Evolutionary conservation across 2,797 vertebrate genomes (phyloP), one percentile per base, ranked within the genome.

Genomic region (Sardinella longiceps): DNA sequence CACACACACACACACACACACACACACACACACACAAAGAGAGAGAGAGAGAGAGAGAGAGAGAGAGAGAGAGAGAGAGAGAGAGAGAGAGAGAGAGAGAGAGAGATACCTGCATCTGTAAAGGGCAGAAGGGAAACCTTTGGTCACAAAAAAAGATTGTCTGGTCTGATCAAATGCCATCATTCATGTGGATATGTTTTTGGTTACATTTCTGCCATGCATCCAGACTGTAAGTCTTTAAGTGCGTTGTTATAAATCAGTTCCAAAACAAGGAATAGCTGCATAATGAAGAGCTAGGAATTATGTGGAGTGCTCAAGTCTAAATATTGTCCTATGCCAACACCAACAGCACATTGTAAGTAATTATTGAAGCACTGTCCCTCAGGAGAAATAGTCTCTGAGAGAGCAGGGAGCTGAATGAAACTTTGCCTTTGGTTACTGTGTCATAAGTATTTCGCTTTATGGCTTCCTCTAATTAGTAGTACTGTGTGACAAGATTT

Each of bases 361-460:
- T 85, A 89, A 84, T 90, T 87, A 86, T 84, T 88, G 82, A 82
- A 89, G 83, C 80, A 80, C 81, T 77, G 23, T 86, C 82, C 84
- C 87, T 33, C 80, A 84, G 82, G 80, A 84, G 56, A 33, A 74
- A 30, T 82, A 60, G 74, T 28, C 37, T 18, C 33, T 80, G 81
- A 84, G 50, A 84, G 50, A 82, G 37, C 20, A 53, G 80, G 60
- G 83, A 77, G 82, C 66, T 60, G 74, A 84, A 82, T 53, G 81
- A 86, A 84, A 83, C 84, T 82, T 87, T 84, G 88, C 85, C 81
- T 86, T 83, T 60, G 63, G 87, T 88, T 82, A 82, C 84, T 81
- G 81, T 83, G 89, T 87, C 84, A 87, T 85, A 86, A 86, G 81
- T 85, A 84, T 84, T 81, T 84, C 82, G 82, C 88, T 85, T 84